Base-by-base conservation (phyloP, 2,113 vertebrate species). In the Passer domesticus region DNA sequence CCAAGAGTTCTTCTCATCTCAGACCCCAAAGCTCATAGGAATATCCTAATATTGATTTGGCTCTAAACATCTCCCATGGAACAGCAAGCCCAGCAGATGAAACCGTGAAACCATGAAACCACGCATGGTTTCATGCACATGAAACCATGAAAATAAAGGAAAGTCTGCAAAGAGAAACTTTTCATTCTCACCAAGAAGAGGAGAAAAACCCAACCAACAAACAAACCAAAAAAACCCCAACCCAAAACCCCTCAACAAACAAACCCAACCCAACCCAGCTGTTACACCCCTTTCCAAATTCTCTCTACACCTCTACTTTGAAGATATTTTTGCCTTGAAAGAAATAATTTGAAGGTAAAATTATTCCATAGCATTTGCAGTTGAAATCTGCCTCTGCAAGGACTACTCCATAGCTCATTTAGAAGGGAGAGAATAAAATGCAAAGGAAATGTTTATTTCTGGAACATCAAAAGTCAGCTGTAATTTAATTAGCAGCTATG, bases 401-500 rank as follows among this genome's bases (percentile, higher is more conserved):
- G 82, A 59, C 31, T 25, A 55, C 88, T 84, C 90, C 77, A 59
- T 21, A 13, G 46, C 50, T 53, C 49, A 21, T 44, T 64, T 91
- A 58, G 73, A 81, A 93, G 27, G 50, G 23, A 80, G 62, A 70
- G 53, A 78, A 77, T 56, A 24, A 89, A 94, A 92, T 68, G 30
- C 44, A 69, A 83, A 30, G 76, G 81, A 94, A 93, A 91, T 74
- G 64, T 77, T 93, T 90, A 73, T 89, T 95, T 85, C 72, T 91
- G 69, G 76, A 68, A 59, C 53, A 35, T 80, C 59, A 88, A 35
- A 79, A 94, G 67, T 92, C 82, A 85, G 59, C 67, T 94, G 86
- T 92, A 91, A 92, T 97, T 96, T 92, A 97, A 97, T 95, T 95
- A 95, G 77, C 78, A 95, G 81, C 87, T 94, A 53, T 15, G 31